These are phyloP conservation scores for Drosophila sp. DNA, from an alignment of 1,140 invertebrate genomes.

Conservation along the genomic window DNA sequence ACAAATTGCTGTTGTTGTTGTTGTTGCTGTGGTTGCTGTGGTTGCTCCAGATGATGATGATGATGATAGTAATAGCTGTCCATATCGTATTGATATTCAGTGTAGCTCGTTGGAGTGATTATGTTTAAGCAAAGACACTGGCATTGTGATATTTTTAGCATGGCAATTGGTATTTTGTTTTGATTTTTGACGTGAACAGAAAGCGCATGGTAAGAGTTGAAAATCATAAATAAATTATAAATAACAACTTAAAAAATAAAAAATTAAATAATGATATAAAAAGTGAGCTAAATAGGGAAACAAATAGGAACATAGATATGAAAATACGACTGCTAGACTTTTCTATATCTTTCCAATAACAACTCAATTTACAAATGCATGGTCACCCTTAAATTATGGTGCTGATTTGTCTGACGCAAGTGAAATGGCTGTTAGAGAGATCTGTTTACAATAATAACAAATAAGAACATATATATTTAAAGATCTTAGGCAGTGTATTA, in stretches of 20 bases:
- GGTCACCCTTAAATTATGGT: no score
- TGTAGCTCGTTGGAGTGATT: constrained; percentile 48
- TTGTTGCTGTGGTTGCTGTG: constrained; percentile 46
- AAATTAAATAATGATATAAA: constrained; percentile 1
- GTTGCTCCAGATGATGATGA: constrained; percentile 53
- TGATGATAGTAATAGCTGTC: constrained; percentile 55
- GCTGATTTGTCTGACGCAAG: no score
- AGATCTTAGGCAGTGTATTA: no score
- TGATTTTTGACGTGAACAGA: neutral
- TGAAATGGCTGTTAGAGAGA: no score
- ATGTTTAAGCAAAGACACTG: constrained; percentile 70
- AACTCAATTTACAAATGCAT: no score
- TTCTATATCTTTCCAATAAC: no score
- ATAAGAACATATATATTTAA: no score
- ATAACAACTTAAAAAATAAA: constrained; percentile 30
- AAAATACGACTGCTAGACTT: no score
- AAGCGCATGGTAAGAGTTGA: constrained; percentile 25
- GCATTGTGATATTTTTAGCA: constrained; percentile 41
- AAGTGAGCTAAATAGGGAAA: neutral
- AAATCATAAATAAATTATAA: constrained; percentile 52
- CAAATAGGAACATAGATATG: neutral
- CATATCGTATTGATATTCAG: constrained; percentile 46
- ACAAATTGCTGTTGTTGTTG: constrained; percentile 51
- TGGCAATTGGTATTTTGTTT: constrained; percentile 7
- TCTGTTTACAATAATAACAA: no score